Evolutionary conservation across 1,140 invertebrate genomes (phyloP).

Genomic region (Aradophagus sp.): DNA sequence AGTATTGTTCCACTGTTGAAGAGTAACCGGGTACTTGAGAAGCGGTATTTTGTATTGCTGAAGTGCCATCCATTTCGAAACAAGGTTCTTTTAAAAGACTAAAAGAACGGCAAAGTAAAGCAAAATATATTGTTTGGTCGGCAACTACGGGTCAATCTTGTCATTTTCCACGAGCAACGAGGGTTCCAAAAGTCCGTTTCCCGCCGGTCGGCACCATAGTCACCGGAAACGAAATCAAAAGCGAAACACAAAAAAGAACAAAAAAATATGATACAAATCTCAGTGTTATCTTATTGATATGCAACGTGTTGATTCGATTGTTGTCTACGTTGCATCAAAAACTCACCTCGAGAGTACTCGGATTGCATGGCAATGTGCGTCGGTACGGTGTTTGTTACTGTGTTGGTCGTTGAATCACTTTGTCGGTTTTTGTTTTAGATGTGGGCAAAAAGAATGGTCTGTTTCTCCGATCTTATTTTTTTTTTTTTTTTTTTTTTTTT

Average conservation of each 20-base stretch:
- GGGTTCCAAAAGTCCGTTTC: conserved; percentile 21
- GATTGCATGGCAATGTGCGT: conserved; percentile 39
- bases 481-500: conserved; percentile 5
- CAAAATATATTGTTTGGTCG: conserved; percentile 55
- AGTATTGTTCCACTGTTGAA: conserved; percentile 57
- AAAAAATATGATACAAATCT: conserved; percentile 28
- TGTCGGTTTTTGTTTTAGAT: conserved; percentile 36
- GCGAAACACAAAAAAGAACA: conserved; percentile 1
- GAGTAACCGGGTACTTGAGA: conserved; percentile 28
- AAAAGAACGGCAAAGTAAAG: conserved; percentile 6
- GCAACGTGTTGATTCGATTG: conserved; percentile 30
- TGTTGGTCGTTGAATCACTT: conserved; percentile 31
- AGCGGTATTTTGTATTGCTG: conserved; percentile 36
- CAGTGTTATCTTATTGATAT: conserved; percentile 29
- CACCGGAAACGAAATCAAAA: neutral
- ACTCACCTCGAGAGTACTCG: conserved; percentile 16
- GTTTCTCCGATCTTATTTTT: conserved; percentile 6
- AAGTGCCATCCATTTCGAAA: conserved; percentile 58
- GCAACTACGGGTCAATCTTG: conserved; percentile 71
- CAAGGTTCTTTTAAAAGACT: conserved; percentile 28
- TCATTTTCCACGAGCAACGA: conserved; percentile 66
- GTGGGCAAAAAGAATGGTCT: conserved; percentile 17
- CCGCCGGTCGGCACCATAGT: conserved; percentile 5
- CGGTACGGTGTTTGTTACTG: conserved; percentile 38
- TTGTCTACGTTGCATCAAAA: conserved; percentile 25